Conservation (phyloP, 2,888 invertebrate species). For the Hoplodrina blanda region DNA sequence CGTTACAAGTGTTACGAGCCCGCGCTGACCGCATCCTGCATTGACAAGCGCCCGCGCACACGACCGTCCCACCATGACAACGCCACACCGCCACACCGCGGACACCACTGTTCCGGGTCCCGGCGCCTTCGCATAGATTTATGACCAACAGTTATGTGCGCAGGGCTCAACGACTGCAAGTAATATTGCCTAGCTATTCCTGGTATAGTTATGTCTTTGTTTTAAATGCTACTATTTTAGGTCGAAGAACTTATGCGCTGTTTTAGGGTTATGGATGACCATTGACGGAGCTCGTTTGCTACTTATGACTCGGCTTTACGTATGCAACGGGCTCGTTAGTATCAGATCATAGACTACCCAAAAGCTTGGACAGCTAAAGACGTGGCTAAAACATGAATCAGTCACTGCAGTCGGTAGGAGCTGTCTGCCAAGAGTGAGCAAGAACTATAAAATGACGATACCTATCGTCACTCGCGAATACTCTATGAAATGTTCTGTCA, state of each 20-base stretch:
- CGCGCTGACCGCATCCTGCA: slow-evolving; percentile 70
- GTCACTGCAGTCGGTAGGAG: not conserved
- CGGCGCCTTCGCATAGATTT: slow-evolving; percentile 39
- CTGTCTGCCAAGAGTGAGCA: too few relatives aligned
- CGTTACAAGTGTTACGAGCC: slow-evolving; percentile 53
- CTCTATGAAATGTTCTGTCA: not conserved
- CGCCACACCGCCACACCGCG: not conserved
- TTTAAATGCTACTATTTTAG: slow-evolving; percentile 12
- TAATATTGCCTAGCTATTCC: slow-evolving; percentile 33
- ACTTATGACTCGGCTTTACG: not conserved
- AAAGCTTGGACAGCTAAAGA: not conserved
- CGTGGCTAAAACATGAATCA: not conserved
- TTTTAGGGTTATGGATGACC: slow-evolving; percentile 5
- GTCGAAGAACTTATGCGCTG: not conserved
- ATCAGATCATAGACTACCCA: not conserved
- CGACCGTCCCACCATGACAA: slow-evolving; percentile 6
- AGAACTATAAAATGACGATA: too few relatives aligned
- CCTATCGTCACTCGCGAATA: too few relatives aligned
- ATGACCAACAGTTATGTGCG: slow-evolving; percentile 38
- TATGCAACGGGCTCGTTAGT: not conserved
- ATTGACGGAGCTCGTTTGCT: not conserved
- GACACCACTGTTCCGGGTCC: slow-evolving; percentile 29
- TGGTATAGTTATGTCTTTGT: slow-evolving; percentile 39
- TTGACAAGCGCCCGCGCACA: slow-evolving; percentile 38
- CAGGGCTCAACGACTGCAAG: slow-evolving; percentile 23